Percentiles rank a stretch among this genome's conserved stretches.
phyloP scores from a whole-genome alignment of 2,797 vertebrate genomes.

The Erpetoichthys calabaricus region DNA sequence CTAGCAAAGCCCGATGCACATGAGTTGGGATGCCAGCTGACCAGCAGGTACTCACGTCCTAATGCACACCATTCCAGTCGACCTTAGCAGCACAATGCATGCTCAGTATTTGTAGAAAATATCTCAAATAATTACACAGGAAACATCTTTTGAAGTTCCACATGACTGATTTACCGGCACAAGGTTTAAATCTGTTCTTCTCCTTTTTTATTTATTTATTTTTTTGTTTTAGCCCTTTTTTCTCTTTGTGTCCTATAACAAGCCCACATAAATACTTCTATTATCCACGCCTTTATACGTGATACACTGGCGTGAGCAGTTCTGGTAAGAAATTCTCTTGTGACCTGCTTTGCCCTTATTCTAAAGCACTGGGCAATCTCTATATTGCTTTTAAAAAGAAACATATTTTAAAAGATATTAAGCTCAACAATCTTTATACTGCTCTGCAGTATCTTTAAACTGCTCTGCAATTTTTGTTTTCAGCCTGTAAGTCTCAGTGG shows the following conservation, averaged over 20 bases:
- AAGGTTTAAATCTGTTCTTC: constrained; percentile 19
- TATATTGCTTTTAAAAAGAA: constrained; percentile 1
- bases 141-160: constrained; percentile 29
- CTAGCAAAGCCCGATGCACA: too few relatives aligned
- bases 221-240: constrained; percentile 37
- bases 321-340: constrained; percentile 36
- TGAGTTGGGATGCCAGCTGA: too few relatives aligned
- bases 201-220: constrained; percentile 13
- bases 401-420: constrained; percentile 40
- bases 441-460: constrained; percentile 29
- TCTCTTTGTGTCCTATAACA: constrained; percentile 52
- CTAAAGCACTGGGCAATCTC: constrained; percentile 34
- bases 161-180: constrained; percentile 24
- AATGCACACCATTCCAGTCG: too few relatives aligned
- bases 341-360: constrained; percentile 43
- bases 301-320: constrained; percentile 23
- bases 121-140: constrained; percentile 11
- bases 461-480: constrained; percentile 53
- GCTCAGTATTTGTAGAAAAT: too few relatives aligned
- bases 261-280: constrained; percentile 41
- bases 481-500: constrained; percentile 50
- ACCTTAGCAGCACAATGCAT: too few relatives aligned
- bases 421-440: constrained; percentile 50
- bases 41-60: too few relatives aligned
- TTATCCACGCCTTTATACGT: constrained; percentile 23